Evolutionary conservation across 2,113 vertebrate genomes (phyloP).

Genomic region (Sapajus apella): DNA sequence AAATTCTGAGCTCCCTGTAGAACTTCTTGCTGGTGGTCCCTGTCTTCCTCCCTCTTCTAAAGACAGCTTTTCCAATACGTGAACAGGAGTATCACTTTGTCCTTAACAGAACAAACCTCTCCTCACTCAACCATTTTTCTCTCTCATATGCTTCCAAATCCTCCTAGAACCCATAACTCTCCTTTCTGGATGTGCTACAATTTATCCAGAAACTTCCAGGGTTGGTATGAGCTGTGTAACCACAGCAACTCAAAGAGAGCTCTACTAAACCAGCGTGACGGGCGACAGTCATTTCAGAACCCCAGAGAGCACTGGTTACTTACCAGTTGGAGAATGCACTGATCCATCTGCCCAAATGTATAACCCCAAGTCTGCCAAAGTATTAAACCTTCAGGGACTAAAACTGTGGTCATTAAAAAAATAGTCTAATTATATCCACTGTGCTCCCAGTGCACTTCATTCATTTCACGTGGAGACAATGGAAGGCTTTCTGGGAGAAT

Average conservation of each 20-base stretch:
- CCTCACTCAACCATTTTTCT: not conserved
- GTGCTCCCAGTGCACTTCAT: not conserved
- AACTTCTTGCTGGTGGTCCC: not conserved
- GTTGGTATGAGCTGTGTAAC: not conserved
- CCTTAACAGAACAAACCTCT: conserved; percentile 19
- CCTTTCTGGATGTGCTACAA: not conserved
- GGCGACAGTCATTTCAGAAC: not conserved
- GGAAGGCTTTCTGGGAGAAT: not conserved
- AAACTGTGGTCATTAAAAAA: not conserved
- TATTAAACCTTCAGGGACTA: not conserved
- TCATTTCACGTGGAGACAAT: not conserved
- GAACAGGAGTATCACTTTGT: not conserved
- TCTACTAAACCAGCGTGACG: not conserved
- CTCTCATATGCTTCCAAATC: not conserved
- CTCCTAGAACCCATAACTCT: not conserved
- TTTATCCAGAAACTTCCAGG: not conserved
- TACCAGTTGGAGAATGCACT: not conserved
- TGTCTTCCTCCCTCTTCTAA: not conserved
- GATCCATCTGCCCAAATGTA: not conserved
- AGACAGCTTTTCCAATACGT: not conserved
- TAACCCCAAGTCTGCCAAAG: not conserved
- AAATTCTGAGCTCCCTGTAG: conserved; percentile 18
- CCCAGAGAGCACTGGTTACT: not conserved
- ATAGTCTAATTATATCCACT: not conserved
- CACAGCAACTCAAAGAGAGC: not conserved